phyloP scores from a whole-genome alignment of 2,797 vertebrate species.

The Apodemus agrarius region DNA sequence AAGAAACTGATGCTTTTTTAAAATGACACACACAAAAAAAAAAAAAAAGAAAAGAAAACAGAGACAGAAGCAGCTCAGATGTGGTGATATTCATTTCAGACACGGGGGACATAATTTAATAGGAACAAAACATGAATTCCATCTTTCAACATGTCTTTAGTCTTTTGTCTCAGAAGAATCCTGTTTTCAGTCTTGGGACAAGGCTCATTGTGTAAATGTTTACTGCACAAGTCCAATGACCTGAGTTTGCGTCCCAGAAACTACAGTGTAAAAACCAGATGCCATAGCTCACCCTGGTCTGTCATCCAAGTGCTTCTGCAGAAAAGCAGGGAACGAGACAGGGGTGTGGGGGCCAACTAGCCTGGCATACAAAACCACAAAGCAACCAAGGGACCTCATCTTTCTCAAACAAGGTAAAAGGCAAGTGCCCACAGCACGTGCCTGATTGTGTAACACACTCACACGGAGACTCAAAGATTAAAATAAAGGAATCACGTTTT shows the following conservation, averaged over 20 bases:
- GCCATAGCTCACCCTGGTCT: background rate
- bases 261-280: background rate
- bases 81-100: conserved; percentile 58
- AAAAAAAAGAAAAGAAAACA: background rate
- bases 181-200: background rate
- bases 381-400: background rate
- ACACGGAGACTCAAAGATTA: background rate
- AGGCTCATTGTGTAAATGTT: background rate
- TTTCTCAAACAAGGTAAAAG: background rate
- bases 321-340: too few relatives aligned
- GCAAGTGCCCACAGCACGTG: background rate
- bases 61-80: conserved; percentile 24
- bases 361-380: background rate
- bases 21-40: background rate
- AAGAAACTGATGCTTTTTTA: conserved; percentile 22
- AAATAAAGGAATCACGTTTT: background rate
- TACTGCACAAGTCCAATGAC: background rate
- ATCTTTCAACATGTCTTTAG: conserved; percentile 59
- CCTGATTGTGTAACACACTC: too few relatives aligned
- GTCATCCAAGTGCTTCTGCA: background rate
- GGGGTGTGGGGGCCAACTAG: background rate
- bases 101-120: conserved; percentile 50
- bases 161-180: conserved; percentile 47
- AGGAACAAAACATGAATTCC: conserved; percentile 63
- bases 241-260: background rate